Conservation (phyloP, 2,797 vertebrate genomes). For the Falco naumanni region DNA sequence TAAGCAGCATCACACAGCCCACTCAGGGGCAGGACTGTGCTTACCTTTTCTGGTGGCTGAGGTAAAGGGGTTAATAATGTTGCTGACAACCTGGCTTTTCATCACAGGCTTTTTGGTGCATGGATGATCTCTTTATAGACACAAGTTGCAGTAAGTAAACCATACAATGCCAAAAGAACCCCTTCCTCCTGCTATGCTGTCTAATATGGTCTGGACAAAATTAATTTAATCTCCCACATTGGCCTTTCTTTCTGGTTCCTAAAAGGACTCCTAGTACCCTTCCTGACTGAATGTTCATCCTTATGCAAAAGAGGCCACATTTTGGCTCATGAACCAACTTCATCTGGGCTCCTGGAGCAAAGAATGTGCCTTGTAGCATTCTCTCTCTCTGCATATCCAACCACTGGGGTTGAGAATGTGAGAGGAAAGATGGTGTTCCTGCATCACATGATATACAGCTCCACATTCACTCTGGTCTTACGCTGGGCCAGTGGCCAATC, state of each 20-base stretch:
- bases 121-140: background rate
- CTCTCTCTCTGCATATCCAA: background rate
- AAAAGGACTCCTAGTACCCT: background rate
- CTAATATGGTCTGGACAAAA: background rate
- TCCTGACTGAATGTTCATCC: background rate
- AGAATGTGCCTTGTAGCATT: background rate
- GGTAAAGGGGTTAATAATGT: background rate
- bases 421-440: background rate
- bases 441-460: background rate
- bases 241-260: background rate
- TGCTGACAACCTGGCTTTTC: background rate
- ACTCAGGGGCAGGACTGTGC: background rate
- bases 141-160: background rate
- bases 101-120: background rate
- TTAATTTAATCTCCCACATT: background rate
- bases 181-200: background rate
- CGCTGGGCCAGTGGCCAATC: constrained; percentile 10
- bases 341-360: background rate
- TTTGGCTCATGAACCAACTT: background rate
- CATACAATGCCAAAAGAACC: background rate
- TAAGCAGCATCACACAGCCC: background rate
- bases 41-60: background rate
- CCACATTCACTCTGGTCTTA: background rate
- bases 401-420: background rate
- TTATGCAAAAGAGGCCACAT: background rate